Conservation (phyloP, 92 coral and sea anemone genomes). For the Nematostella vectensis region DNA sequence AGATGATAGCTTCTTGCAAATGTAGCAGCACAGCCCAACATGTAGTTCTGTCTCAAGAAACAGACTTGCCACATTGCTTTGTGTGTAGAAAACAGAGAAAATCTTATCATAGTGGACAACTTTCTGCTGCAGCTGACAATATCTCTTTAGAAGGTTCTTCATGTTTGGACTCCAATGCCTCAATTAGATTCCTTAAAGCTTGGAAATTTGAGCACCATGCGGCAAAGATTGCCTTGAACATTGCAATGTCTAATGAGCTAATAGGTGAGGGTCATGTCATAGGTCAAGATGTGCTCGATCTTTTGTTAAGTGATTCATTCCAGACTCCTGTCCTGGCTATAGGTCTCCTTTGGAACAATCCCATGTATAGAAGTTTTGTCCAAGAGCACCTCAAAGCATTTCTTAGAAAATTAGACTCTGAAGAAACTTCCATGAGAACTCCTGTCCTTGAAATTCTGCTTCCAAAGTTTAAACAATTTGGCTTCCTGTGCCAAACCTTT, state of each 20-base stretch:
- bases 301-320: conserved; percentile 40
- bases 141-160: no score
- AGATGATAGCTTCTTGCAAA: no score
- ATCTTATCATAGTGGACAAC: no score
- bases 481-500: conserved; percentile 23
- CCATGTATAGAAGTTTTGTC: conserved; percentile 46
- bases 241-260: conserved; percentile 31
- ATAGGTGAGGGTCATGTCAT: conserved; percentile 21
- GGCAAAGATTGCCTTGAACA: conserved; percentile 59
- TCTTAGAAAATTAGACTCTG: conserved; percentile 5
- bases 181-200: conserved; percentile 35
- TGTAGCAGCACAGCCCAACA: no score
- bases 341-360: conserved; percentile 53
- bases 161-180: no score
- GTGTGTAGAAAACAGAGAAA: no score
- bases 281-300: conserved; percentile 31
- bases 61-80: no score
- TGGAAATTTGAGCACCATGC: conserved; percentile 61
- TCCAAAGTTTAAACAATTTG: conserved; percentile 62
- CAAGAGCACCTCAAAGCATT: conserved; percentile 35
- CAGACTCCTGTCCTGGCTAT: conserved; percentile 74
- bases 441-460: conserved; percentile 37
- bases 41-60: no score
- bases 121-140: no score
- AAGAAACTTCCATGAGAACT: conserved; percentile 22